Evolutionary conservation across 1,140 invertebrate genomes (phyloP).

Genomic region (Lucilia cuprina): DNA sequence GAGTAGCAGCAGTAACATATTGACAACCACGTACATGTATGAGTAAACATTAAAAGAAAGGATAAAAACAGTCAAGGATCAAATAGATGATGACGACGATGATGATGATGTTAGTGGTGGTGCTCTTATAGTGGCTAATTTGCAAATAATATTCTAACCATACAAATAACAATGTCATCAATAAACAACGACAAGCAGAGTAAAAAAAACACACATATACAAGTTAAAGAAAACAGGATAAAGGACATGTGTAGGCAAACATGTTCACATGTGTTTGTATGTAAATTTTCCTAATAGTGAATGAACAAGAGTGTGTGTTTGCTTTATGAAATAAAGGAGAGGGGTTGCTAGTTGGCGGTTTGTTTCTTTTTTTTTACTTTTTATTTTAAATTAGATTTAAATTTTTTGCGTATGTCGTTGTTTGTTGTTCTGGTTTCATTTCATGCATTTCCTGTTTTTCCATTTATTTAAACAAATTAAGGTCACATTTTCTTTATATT

Average conservation of each 20-base stretch:
- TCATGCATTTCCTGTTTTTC: constrained; percentile 35
- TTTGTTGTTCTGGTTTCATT: constrained; percentile 38
- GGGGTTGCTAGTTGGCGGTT: constrained; percentile 47
- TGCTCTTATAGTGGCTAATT: constrained; percentile 51
- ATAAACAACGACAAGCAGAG: background rate
- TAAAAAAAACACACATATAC: background rate
- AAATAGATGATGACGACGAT: constrained; percentile 32
- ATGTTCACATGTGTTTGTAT: constrained; percentile 30
- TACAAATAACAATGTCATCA: constrained; percentile 5
- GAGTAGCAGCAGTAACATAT: background rate
- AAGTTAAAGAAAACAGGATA: background rate
- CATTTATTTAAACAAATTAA: constrained; percentile 61
- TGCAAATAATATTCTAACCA: constrained; percentile 57
- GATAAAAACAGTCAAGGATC: background rate
- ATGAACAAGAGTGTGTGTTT: background rate
- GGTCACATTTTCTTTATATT: constrained; percentile 53
- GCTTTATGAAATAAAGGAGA: background rate
- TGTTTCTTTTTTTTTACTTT: constrained; percentile 36
- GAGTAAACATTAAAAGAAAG: background rate
- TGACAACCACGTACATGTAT: constrained; percentile 20
- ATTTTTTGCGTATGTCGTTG: constrained; percentile 38
- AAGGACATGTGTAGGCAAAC: background rate
- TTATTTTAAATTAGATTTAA: constrained; percentile 39
- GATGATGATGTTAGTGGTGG: constrained; percentile 36
- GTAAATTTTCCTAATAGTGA: constrained; percentile 32